Base-by-base conservation (phyloP, 2,888 invertebrate genomes). In the Camptogramma bilineatum region DNA sequence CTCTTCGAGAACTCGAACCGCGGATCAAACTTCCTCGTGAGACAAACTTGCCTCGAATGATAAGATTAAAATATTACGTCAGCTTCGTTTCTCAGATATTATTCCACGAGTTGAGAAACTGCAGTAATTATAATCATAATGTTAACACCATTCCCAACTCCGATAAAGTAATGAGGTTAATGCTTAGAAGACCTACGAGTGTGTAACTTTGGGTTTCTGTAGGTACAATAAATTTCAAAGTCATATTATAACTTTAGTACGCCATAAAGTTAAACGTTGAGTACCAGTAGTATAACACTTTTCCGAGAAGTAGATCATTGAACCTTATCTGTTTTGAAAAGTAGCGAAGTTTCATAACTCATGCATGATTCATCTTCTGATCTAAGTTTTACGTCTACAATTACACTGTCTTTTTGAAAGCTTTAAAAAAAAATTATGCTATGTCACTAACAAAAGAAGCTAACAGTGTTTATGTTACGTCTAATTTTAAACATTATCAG, bases 61-160 rank as follows among this genome's bases (percentile, higher is more conserved):
- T 90, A 88, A 90, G 89, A 90, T 91, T 91, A 90, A 89, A 90
- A 90, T 88, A 88, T 90, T 88, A 88, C 86, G 84, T 84, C 78
- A 82, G 77, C 86, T 86, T 80, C 79, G 74, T 81, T 79, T 87
- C 85, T 79, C 77, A 71, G 79, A 83, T 83, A 84, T 83, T 80
- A 82, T 79, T 81, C 76, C 74, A 74, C 69, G 72, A 78, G 75
- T 77, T 70, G 71, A 78, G 75, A 78, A 74, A 81, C 74, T 77
- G 71, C 75, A 80, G 75, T 81, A 80, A 72, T 81, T 80, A 68
- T 39, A 68, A 68, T 79, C 76, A 77, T 80, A 77, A 78, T 78
- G 77, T 77, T 77, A 76, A 77, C 77, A 79, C 79, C 73, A 73
- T 74, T 68, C 70, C 69, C 73, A 75, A 77, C 74, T 77, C 71